Evolutionary conservation across 1,140 invertebrate genomes (phyloP).

Genomic region (Ctenoplectra terminalis): DNA sequence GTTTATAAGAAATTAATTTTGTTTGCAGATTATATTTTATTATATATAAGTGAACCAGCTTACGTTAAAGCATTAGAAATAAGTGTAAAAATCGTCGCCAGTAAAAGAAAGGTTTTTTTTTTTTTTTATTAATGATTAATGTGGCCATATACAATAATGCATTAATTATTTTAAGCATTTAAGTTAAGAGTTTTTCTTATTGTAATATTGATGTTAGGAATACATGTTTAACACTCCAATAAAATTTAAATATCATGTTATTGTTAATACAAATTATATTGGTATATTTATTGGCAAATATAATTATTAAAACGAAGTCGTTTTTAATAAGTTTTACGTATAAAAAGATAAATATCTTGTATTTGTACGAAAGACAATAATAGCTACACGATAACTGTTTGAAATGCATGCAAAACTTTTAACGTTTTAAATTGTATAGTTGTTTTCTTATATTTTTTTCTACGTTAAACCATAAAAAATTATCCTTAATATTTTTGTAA

Average conservation of each 20-base stretch:
- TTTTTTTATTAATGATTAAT: neutral
- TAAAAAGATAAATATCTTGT: slow-evolving; percentile 1
- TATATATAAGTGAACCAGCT: slow-evolving; percentile 26
- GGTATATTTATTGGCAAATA: slow-evolving; percentile 13
- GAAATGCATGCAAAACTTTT: slow-evolving; percentile 4
- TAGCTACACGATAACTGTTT: neutral
- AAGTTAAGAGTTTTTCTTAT: slow-evolving; percentile 20
- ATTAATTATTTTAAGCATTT: slow-evolving; percentile 28
- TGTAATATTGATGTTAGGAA: slow-evolving; percentile 31
- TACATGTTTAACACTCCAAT: slow-evolving; percentile 34
- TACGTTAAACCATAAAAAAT: no score
- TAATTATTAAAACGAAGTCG: neutral
- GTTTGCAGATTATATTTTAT: neutral
- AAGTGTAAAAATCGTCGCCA: slow-evolving; percentile 38
- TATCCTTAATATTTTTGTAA: neutral
- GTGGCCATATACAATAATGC: neutral
- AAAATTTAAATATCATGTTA: slow-evolving; percentile 31
- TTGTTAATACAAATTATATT: slow-evolving; percentile 10
- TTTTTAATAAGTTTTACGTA: neutral
- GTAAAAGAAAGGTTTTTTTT: slow-evolving; percentile 25
- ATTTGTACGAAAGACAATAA: neutral
- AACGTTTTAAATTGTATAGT: slow-evolving; percentile 4
- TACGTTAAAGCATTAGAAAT: slow-evolving; percentile 41
- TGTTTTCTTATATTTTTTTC: neutral
- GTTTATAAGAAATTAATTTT: neutral